phyloP scores from a whole-genome alignment of 1,140 invertebrate species.

The Temnothorax curvispinosus region DNA sequence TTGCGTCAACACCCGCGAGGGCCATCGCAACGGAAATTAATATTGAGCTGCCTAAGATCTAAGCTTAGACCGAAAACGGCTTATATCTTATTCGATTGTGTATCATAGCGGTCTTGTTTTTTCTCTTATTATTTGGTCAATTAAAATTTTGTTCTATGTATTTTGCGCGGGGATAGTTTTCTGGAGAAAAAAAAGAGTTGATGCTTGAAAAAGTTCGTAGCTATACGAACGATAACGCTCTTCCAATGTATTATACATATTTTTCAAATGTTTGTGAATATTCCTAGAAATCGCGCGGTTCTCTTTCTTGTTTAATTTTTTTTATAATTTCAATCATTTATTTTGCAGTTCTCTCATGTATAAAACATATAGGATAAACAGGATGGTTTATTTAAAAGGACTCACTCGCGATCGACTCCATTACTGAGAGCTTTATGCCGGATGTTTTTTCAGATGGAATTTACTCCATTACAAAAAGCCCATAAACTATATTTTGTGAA shows the following conservation, averaged over 20 bases:
- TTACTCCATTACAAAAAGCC: neutral
- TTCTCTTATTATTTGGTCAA: neutral
- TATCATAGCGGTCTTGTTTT: no score
- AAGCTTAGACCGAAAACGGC: no score
- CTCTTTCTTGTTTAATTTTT: neutral
- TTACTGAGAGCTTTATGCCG: neutral
- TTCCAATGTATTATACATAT: neutral
- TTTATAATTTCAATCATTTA: conserved; percentile 23
- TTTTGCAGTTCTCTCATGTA: conserved; percentile 6
- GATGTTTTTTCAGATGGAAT: neutral
- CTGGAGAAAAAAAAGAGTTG: neutral
- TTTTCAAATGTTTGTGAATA: conserved; percentile 7
- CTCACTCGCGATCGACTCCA: conserved; percentile 4
- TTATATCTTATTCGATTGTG: no score
- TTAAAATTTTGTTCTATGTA: conserved; percentile 25
- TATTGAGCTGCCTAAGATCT: no score
- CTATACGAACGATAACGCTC: neutral
- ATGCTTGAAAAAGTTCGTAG: neutral
- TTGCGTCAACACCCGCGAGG: conserved; percentile 86
- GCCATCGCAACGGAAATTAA: no score
- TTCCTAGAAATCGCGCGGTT: neutral
- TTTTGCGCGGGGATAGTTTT: neutral
- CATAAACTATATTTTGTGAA: conserved; percentile 16
- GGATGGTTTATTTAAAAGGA: conserved; percentile 34
- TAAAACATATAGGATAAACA: neutral